Base-by-base conservation (phyloP, 1,140 invertebrate genomes). In the Paralvinella palmiformis region DNA sequence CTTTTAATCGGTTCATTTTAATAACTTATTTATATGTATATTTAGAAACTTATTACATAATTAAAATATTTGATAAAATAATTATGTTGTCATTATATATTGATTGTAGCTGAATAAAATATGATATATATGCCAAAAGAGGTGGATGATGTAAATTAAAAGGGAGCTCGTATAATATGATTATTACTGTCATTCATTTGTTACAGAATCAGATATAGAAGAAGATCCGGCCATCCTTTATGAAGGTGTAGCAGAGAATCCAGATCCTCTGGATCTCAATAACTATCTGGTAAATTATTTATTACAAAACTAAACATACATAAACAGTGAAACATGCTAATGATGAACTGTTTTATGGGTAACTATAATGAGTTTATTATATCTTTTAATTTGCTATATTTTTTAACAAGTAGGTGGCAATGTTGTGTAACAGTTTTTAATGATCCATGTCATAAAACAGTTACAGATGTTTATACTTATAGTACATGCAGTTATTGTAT, bases 201-300 rank as follows among this genome's bases (percentile, higher is more conserved):
- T 31, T 65, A 17, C 68, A 75, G 78, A 80, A 58, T 79, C 78
- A 20, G 71, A 73, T 60, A 73, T 80, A 20, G 75, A 72, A 65
- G 76, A 80, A 50, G 76, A 79, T 50, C 75, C 75, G 10, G 64
- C 71, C 29, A 73, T 79, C 0, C 61, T 71, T 44, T 77, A 73
- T 69, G 77, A 79, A 66, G 73, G 72, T 17, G 66, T 74, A 10
- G 48, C 62, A 31, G 68, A 69, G 29, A 65, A 75, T 37, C 68
- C 72, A 37, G 75, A 76, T 32, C 69, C 71, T 29, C 65, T 80
- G 17, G 72, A 72, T 29, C 60, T 79, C 22, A 69, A 75, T 24
- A 77, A 72, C 36, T 80, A 80, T 57, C 59, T 80, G 64, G 77
- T 78, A 69, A 68, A 62, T 64, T 32, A 32, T 29, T 35, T 24